phyloP scores from a whole-genome alignment of 2,113 vertebrate species.

The Mesoclemmys tuberculata region DNA sequence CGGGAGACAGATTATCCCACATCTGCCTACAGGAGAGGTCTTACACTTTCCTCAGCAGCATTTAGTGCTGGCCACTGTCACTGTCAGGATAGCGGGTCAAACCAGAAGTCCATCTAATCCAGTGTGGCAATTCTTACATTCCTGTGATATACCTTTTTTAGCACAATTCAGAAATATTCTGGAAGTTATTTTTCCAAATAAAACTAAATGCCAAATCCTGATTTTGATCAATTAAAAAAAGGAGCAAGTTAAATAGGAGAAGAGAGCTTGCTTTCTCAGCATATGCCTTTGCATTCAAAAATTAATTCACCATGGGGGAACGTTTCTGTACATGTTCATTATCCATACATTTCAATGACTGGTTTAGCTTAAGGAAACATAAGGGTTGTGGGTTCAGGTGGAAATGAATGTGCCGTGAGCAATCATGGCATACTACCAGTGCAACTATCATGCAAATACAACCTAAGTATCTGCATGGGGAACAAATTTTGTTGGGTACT shows the following conservation, averaged over 20 bases:
- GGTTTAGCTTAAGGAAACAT: not conserved
- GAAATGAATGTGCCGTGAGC: not conserved
- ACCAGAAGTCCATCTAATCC: not conserved
- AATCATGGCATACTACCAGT: not conserved
- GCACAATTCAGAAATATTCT: not conserved
- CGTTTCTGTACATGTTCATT: not conserved
- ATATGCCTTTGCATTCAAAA: not conserved
- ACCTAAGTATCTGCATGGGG: not conserved
- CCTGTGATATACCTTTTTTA: not conserved
- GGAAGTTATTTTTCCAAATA: not conserved
- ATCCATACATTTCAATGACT: not conserved
- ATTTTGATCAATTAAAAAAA: not conserved
- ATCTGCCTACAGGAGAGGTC: not conserved
- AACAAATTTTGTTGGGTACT: not conserved
- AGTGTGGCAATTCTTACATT: not conserved
- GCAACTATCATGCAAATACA: not conserved
- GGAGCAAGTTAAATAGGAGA: not conserved
- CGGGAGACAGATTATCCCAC: accelerated
- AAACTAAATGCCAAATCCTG: not conserved
- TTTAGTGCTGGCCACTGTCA: not conserved
- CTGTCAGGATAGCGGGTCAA: not conserved
- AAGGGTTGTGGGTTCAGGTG: not conserved
- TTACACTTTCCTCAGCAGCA: not conserved
- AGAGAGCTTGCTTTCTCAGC: not conserved
- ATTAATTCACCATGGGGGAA: not conserved